Conservation (phyloP, 2,888 invertebrate species). For the Globia sparganii region DNA sequence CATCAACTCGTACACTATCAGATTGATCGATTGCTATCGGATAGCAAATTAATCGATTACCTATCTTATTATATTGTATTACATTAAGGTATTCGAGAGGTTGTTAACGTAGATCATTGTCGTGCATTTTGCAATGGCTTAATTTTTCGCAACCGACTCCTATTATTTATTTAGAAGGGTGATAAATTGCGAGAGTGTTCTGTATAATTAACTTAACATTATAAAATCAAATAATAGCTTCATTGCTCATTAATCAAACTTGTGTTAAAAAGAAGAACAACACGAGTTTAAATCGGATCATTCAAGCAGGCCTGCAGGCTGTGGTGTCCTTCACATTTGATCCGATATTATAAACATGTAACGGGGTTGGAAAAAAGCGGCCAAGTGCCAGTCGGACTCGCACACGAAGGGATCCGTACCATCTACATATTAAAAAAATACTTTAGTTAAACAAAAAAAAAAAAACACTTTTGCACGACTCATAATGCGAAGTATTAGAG, state of each 20-base stretch:
- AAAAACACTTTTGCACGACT: too few species aligned
- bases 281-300: not conserved
- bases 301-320: not conserved
- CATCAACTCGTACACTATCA: constrained; percentile 47
- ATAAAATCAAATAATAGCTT: constrained; percentile 26
- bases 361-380: not conserved
- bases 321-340: constrained; percentile 3
- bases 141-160: constrained; percentile 59
- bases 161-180: constrained; percentile 57
- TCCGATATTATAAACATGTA: not conserved
- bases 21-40: constrained; percentile 53
- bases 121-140: constrained; percentile 60
- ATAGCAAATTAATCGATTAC: constrained; percentile 59
- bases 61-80: constrained; percentile 56
- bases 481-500: too few species aligned
- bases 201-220: constrained; percentile 48
- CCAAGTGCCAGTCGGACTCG: not conserved
- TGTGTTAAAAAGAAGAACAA: not conserved
- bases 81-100: constrained; percentile 54
- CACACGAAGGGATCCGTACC: too few species aligned
- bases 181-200: constrained; percentile 50
- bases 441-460: too few species aligned
- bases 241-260: constrained; percentile 12
- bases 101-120: constrained; percentile 58
- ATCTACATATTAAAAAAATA: too few species aligned